Conservation (phyloP, 23 tunicate genomes). For the Trididemnum clinides region DNA sequence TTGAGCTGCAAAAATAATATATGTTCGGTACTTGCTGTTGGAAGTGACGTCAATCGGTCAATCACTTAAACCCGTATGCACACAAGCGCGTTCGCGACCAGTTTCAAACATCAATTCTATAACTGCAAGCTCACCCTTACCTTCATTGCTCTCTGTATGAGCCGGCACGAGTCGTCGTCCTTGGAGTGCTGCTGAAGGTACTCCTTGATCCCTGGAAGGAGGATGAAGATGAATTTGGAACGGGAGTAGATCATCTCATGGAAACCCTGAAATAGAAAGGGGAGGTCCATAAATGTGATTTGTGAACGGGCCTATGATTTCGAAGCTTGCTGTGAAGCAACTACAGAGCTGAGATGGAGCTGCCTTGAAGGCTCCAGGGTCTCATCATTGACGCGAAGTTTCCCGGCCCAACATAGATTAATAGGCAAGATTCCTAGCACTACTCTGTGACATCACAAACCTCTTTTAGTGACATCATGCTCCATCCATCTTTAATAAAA, state of each 20-base stretch:
- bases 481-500: constrained; percentile 58
- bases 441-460: no score
- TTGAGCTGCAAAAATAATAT: constrained; percentile 41
- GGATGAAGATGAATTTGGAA: constrained; percentile 35
- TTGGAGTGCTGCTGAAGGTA: constrained; percentile 39
- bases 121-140: no score
- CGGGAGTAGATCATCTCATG: constrained; percentile 33
- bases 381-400: no score
- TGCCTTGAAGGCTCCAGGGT: no score
- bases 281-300: no score
- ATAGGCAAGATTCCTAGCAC: no score
- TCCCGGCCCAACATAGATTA: no score
- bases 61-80: not conserved
- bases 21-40: no score
- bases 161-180: not conserved
- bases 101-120: not conserved
- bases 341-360: no score
- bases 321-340: no score
- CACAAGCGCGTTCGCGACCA: not conserved
- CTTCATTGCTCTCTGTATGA: constrained; percentile 47
- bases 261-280: constrained; percentile 24
- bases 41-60: no score
- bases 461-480: constrained; percentile 34
- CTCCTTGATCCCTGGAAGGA: constrained; percentile 51
- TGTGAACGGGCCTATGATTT: no score